A percentile compares a stretch with the other conserved stretches of the same genome.
phyloP scores from a whole-genome alignment of 1,140 invertebrate genomes.

The Gryllus bimaculatus region DNA sequence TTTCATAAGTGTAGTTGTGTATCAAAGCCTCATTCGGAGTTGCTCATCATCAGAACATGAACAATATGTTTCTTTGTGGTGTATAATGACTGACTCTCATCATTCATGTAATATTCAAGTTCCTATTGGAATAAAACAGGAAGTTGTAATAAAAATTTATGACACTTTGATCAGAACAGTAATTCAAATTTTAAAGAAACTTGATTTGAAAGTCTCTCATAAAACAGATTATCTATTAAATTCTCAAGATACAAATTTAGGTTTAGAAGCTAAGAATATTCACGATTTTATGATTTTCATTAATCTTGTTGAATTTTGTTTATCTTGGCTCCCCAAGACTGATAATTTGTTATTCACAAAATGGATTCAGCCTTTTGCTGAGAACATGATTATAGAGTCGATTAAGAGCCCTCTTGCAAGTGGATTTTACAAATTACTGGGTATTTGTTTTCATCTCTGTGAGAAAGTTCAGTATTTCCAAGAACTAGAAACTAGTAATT shows the following conservation, averaged over 20 bases:
- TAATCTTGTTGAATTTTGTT: neutral
- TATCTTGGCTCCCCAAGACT: neutral
- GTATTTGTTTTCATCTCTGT: neutral
- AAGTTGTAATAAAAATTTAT: neutral
- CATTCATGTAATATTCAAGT: neutral
- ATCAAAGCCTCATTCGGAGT: neutral
- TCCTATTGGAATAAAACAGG: neutral
- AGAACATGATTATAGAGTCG: neutral
- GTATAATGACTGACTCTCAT: neutral
- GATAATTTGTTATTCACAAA: neutral
- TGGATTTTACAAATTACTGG: neutral
- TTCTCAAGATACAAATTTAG: neutral
- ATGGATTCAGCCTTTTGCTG: neutral
- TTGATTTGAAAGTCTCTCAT: neutral
- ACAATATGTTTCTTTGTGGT: neutral
- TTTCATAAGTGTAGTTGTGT: neutral
- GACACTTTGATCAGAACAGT: neutral
- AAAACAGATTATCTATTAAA: neutral
- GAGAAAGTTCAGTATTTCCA: neutral
- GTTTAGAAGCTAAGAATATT: neutral
- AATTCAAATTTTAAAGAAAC: neutral
- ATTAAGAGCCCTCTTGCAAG: neutral
- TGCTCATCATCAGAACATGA: neutral
- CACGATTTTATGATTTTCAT: neutral
- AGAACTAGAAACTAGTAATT: neutral